Evolutionary conservation across 2,113 vertebrate species (phyloP).

Genomic region (Campylomormyrus numenius): DNA sequence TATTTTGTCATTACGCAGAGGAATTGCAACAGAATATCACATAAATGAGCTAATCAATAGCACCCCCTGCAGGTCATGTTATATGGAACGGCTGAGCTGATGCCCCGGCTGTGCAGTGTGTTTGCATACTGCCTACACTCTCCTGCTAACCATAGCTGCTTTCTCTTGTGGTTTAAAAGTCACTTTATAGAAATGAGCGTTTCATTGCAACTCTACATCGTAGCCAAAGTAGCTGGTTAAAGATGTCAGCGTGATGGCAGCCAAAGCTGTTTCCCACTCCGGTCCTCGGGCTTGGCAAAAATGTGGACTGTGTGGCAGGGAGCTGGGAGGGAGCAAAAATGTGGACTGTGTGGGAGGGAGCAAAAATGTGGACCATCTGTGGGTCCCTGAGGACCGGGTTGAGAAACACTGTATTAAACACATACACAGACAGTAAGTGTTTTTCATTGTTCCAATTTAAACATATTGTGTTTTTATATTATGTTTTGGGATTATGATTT

Average conservation of each 20-base stretch:
- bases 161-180: neutral
- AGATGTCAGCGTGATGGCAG: neutral
- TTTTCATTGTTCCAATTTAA: conserved; percentile 5
- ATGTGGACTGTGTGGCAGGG: neutral
- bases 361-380: neutral
- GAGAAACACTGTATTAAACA: neutral
- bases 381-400: neutral
- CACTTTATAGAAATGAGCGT: neutral
- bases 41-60: neutral
- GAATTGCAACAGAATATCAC: neutral
- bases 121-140: neutral
- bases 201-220: neutral
- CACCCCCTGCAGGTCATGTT: neutral
- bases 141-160: neutral
- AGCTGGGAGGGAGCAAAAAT: neutral
- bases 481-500: conserved; percentile 45
- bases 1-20: neutral
- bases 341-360: neutral
- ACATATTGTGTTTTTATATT: conserved; percentile 50
- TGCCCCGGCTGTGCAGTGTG: neutral
- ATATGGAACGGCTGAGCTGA: neutral
- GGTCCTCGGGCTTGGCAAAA: neutral
- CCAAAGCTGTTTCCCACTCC: neutral
- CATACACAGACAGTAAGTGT: conserved; percentile 36
- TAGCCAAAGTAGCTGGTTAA: neutral